These are phyloP conservation scores for Corvus hawaiiensis DNA, from an alignment of 2,113 vertebrate genomes.

Conservation along the genomic window DNA sequence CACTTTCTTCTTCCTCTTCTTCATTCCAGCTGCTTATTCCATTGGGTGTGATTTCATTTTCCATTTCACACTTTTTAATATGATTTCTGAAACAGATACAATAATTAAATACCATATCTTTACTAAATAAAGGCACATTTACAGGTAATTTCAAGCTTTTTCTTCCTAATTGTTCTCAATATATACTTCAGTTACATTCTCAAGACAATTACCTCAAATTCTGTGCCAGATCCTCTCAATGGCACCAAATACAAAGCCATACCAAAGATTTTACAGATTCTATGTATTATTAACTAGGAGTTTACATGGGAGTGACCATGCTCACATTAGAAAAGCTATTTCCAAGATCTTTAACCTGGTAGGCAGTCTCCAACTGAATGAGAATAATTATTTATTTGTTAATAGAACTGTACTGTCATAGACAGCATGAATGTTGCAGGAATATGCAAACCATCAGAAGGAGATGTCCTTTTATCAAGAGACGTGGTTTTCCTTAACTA, in stretches of 20 bases:
- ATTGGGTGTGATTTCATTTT: constrained; percentile 71
- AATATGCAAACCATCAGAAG: not conserved
- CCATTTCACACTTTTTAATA: constrained; percentile 70
- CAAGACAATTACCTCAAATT: not conserved
- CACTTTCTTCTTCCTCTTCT: constrained; percentile 55
- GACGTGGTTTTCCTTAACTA: not conserved
- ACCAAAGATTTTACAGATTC: not conserved
- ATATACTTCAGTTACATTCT: not conserved
- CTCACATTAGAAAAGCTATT: not conserved
- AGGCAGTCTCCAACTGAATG: not conserved
- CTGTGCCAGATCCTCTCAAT: not conserved
- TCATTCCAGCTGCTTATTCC: constrained; percentile 75
- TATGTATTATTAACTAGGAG: not conserved
- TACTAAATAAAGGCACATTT: not conserved
- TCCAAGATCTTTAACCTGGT: not conserved
- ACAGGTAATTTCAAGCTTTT: not conserved
- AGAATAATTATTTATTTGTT: not conserved
- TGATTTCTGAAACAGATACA: constrained; percentile 80
- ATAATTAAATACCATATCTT: not conserved
- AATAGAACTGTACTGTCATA: not conserved
- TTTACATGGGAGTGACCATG: not conserved
- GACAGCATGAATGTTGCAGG: not conserved
- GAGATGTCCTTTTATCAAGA: not conserved
- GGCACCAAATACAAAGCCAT: not conserved
- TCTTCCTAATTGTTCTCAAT: not conserved